phyloP scores from a whole-genome alignment of 2,888 invertebrate genomes.

The Fissipunctia ypsillon region DNA sequence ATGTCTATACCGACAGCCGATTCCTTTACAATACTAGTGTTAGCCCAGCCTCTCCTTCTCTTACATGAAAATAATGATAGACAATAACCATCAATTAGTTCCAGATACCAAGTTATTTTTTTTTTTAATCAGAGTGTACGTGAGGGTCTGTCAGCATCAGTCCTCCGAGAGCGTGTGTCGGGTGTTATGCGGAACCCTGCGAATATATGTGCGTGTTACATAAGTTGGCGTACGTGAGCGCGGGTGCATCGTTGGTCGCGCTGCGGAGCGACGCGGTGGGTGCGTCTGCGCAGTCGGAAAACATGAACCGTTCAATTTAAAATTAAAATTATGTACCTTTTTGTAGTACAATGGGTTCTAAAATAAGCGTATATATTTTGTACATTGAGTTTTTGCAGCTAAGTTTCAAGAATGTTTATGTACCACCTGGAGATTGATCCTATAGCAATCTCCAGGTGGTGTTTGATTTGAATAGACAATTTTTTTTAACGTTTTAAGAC shows the following conservation, averaged over 20 bases:
- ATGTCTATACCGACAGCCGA: background rate
- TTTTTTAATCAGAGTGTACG: background rate
- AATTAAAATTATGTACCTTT: background rate
- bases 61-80: background rate
- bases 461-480: background rate
- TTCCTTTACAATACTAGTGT: background rate
- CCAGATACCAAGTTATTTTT: background rate
- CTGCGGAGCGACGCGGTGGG: constrained; percentile 18
- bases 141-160: background rate
- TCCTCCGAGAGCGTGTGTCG: constrained; percentile 15
- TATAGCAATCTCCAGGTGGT: too few relatives aligned
- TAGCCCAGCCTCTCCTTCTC: background rate
- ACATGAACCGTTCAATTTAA: background rate
- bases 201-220: constrained; percentile 49
- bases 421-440: too few relatives aligned
- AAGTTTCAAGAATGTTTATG: background rate
- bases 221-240: constrained; percentile 72
- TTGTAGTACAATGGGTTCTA: background rate
- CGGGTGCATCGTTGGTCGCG: constrained; percentile 60
- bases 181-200: constrained; percentile 58
- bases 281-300: background rate
- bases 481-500: background rate
- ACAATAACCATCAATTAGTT: background rate
- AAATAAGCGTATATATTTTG: background rate
- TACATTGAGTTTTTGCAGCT: background rate